Evolutionary conservation across 2,888 invertebrate genomes (phyloP), one percentile per base, ranked within the genome.

Genomic region (Andrena praecox): DNA sequence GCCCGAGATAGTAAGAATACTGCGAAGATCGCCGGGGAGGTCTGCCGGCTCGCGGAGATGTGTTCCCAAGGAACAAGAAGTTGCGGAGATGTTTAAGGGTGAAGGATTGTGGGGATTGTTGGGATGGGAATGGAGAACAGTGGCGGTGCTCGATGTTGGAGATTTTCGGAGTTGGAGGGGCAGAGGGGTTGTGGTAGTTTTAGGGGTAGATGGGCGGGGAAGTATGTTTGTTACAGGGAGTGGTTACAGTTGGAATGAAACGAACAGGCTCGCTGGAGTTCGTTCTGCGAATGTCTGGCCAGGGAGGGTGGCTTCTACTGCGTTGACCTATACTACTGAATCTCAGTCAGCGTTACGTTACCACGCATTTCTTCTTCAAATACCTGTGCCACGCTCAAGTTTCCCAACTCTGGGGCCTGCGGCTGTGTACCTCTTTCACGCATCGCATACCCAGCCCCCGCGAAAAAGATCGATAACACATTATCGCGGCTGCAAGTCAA

Each of bases 241-340:
- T 24, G 56, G 56, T 56, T 20, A 56, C 24, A 24, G 56, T 56
- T 56, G 56, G 24, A 56, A 56, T 56, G 56, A 56, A 56, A 56
- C 56, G 27, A 24, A 56, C 56, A 56, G 56, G 56, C 56, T 24
- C 1, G 20, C 24, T 12, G 56, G 56, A 56, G 56, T 24, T 56
- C 24, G 56, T 56, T 56, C 56, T 56, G 24, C 5, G 56, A 56
- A 56, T 56, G 56, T 24, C 56, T 56, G 56, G 24, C 56, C 10
- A 24, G 8, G 24, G 56, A 56, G 8, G 56, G 56, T 27, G 24
- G 20, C 10, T 56, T 27, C 56, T 56, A 56, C 56, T 56, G 24
- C 56, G 24, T 20, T 56, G 56, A 56, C 27, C 56, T 24, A 10
- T 56, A 24, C 56, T 10, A 56, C 56, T 56, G 24, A 56, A 24